phyloP scores from a whole-genome alignment of 2,797 vertebrate genomes.

The Champsocephalus gunnari region DNA sequence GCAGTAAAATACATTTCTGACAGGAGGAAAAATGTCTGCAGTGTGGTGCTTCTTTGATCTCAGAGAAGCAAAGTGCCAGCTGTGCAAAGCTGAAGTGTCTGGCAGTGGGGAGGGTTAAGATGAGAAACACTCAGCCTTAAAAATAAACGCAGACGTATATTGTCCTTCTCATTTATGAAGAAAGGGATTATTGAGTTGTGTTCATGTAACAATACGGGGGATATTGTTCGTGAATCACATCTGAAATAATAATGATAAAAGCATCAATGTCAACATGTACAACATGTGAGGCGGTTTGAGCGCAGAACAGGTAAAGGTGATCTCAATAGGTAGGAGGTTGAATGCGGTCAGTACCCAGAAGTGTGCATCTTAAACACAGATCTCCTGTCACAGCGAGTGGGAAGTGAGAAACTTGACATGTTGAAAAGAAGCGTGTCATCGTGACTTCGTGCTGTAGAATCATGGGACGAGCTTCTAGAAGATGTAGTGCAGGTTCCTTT shows the following conservation, averaged over 20 bases:
- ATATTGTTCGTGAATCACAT: background rate
- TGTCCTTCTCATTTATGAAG: constrained; percentile 13
- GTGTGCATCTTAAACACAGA: background rate
- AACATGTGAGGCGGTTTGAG: background rate
- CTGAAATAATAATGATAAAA: constrained; percentile 10
- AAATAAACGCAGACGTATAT: constrained; percentile 35
- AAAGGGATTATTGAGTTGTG: constrained; percentile 17
- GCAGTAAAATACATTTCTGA: constrained; percentile 74
- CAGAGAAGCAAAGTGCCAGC: constrained; percentile 68
- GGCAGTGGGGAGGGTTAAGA: constrained; percentile 34
- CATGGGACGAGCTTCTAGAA: no score
- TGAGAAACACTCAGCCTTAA: constrained; percentile 38
- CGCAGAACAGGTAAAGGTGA: background rate
- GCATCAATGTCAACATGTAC: background rate
- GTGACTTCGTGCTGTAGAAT: no score
- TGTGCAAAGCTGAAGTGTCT: constrained; percentile 61
- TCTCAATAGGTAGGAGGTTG: background rate
- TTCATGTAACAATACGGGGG: background rate
- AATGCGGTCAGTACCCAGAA: constrained; percentile 14
- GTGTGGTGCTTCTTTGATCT: constrained; percentile 71
- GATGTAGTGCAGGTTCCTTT: no score
- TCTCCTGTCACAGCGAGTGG: constrained; percentile 10
- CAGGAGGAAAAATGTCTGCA: constrained; percentile 69
- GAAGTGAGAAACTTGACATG: constrained; percentile 9
- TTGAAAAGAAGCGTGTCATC: background rate